A percentile compares a stretch with the other conserved stretches of the same genome.
Conservation (phyloP, 2,113 vertebrate genomes). For the Apaloderma vittatum region DNA sequence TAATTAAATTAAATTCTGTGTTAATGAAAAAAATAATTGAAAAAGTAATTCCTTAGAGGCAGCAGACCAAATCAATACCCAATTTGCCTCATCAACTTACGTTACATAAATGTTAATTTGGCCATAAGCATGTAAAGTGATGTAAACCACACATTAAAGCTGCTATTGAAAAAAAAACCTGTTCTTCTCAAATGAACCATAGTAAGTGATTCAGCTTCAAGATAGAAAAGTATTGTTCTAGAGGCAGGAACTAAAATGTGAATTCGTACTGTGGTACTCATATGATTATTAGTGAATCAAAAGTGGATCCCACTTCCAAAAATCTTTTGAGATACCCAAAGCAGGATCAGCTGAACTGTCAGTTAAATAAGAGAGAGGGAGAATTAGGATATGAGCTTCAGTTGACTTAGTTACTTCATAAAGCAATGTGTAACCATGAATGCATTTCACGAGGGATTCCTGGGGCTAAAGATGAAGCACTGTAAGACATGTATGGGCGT, state of each 20-base stretch:
- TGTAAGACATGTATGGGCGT: neutral
- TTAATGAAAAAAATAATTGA: neutral
- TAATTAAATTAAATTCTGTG: neutral
- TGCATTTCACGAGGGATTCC: neutral
- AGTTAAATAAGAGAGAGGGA: neutral
- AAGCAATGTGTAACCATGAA: neutral
- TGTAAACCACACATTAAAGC: neutral
- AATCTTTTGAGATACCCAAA: neutral
- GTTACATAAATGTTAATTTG: neutral
- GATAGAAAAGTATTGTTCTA: neutral
- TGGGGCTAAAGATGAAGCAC: neutral
- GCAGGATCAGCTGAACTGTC: neutral
- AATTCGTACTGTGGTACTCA: neutral
- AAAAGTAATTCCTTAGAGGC: neutral
- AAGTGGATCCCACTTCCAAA: neutral
- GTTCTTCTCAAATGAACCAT: neutral
- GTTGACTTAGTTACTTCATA: neutral
- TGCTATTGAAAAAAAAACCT: neutral
- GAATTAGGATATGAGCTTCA: neutral
- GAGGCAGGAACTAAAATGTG: neutral
- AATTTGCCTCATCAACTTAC: neutral
- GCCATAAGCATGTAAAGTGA: neutral
- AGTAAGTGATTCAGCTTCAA: neutral
- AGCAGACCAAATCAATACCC: neutral
- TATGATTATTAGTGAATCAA: fast-evolving